A percentile compares a stretch with the other conserved stretches of the same genome.
phyloP scores from a whole-genome alignment of 1,140 invertebrate species.

The Pseudachorutes palmiensis region DNA sequence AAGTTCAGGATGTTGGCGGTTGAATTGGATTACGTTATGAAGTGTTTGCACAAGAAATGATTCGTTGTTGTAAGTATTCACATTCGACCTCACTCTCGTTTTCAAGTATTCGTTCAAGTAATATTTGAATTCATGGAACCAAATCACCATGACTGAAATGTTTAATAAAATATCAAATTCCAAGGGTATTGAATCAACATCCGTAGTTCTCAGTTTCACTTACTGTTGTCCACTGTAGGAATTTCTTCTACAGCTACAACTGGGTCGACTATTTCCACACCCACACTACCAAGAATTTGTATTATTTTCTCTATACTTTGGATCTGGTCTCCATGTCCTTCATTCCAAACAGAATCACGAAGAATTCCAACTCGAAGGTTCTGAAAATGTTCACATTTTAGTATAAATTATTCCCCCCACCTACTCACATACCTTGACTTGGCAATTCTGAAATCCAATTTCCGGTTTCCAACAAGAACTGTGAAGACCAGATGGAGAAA shows the following conservation, averaged over 20 bases:
- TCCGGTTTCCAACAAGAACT: not conserved
- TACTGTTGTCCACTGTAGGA: no score
- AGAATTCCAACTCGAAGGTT: conserved; percentile 2
- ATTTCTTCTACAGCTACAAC: not conserved
- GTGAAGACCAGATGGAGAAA: not conserved
- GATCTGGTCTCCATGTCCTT: not conserved
- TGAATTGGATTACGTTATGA: conserved; percentile 17
- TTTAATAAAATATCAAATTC: not conserved
- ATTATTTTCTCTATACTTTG: not conserved
- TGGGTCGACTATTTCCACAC: not conserved
- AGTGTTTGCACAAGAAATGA: not conserved
- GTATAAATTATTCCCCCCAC: not conserved
- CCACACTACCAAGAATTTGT: not conserved
- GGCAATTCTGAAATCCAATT: not conserved
- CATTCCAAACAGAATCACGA: conserved; percentile 10
- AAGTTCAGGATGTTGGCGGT: conserved; percentile 3
- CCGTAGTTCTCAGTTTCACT: not conserved
- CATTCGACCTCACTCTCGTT: not conserved
- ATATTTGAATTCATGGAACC: not conserved
- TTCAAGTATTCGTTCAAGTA: not conserved
- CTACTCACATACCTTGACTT: not conserved
- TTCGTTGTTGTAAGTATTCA: not conserved
- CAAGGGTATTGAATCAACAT: conserved; percentile 1
- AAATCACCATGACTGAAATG: not conserved
- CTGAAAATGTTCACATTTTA: not conserved